A percentile compares a stretch with the other conserved stretches of the same genome.
These are phyloP conservation scores for Ceyx margarethae DNA, from an alignment of 2,113 vertebrate species.

Conservation along the genomic window DNA sequence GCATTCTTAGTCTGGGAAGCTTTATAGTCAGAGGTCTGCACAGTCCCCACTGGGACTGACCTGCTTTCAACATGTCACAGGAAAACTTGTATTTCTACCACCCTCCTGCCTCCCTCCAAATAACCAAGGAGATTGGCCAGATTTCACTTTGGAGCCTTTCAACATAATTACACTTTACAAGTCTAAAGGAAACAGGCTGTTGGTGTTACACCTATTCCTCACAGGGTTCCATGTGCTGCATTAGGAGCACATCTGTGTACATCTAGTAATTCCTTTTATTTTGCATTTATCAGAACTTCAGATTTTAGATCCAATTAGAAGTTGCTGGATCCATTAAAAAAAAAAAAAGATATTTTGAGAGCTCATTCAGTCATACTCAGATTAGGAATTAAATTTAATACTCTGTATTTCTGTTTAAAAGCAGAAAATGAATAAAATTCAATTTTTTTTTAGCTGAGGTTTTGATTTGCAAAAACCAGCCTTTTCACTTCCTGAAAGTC, in stretches of 20 bases:
- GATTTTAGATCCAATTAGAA: background rate
- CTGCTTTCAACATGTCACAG: constrained; percentile 1
- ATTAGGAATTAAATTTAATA: background rate
- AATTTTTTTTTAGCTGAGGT: too few species aligned
- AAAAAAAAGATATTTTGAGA: background rate
- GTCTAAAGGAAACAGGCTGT: background rate
- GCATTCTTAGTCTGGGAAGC: background rate
- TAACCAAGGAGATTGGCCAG: background rate
- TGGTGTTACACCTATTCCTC: background rate
- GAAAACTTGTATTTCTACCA: background rate
- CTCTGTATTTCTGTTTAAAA: background rate
- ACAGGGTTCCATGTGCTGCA: background rate
- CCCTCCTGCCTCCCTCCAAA: background rate
- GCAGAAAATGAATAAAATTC: background rate
- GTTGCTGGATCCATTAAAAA: background rate
- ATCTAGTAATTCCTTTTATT: background rate
- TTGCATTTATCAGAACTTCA: background rate
- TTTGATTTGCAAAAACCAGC: background rate
- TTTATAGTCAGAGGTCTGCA: constrained; percentile 10
- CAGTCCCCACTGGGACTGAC: background rate
- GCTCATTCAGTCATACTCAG: background rate
- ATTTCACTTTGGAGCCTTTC: background rate
- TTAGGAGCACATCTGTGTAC: background rate
- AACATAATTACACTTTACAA: background rate
- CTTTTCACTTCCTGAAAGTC: background rate